These are phyloP conservation scores for Okamejei kenojei DNA, from an alignment of 2,797 vertebrate genomes.

Conservation along the genomic window DNA sequence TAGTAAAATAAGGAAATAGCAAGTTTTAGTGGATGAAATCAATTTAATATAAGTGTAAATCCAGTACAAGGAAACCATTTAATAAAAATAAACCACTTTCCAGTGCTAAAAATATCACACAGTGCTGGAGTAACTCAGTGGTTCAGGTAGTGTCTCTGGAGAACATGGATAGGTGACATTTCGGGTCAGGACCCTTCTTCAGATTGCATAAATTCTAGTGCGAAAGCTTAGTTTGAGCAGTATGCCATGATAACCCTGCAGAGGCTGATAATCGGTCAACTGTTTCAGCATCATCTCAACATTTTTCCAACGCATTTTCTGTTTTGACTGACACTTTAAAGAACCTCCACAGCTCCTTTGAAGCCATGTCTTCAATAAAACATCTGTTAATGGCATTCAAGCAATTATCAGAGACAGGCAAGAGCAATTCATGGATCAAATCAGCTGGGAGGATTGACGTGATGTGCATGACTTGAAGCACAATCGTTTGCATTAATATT, in stretches of 20 bases:
- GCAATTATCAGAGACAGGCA: constrained; percentile 14
- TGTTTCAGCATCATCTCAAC: background rate
- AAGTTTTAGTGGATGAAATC: background rate
- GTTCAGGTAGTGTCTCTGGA: too few relatives aligned
- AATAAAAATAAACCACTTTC: background rate
- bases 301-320: background rate
- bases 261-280: background rate
- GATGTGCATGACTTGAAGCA: background rate
- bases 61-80: background rate
- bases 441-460: constrained; percentile 6
- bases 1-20: background rate
- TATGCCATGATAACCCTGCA: background rate
- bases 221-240: background rate
- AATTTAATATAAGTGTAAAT: background rate
- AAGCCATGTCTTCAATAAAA: constrained; percentile 29
- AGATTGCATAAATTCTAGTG: background rate
- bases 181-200: too few relatives aligned
- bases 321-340: constrained; percentile 8
- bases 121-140: too few relatives aligned
- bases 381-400: constrained; percentile 30
- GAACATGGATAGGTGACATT: too few relatives aligned
- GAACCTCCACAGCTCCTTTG: background rate
- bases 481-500: constrained; percentile 1
- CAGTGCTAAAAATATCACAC: too few relatives aligned
- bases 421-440: constrained; percentile 4